Percentiles rank a stretch among this genome's conserved stretches.
These are phyloP conservation scores for Opisthocomus hoazin DNA, from an alignment of 2,113 vertebrate species.

Conservation along the genomic window DNA sequence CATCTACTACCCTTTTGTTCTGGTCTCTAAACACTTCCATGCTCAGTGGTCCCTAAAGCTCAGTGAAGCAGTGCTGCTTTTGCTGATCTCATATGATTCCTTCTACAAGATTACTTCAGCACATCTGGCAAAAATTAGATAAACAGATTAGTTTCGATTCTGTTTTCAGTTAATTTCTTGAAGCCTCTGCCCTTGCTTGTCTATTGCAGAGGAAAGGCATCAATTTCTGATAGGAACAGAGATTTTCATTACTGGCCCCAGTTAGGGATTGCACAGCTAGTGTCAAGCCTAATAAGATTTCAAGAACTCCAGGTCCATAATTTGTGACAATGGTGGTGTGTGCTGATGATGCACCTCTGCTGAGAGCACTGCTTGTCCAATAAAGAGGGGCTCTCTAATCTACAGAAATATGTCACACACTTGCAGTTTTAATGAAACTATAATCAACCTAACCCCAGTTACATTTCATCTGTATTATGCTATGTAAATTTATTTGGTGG, in stretches of 20 bases:
- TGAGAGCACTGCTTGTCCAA: neutral
- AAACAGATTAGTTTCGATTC: slow-evolving; percentile 50
- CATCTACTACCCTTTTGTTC: neutral
- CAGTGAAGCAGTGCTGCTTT: neutral
- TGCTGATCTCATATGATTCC: slow-evolving; percentile 37
- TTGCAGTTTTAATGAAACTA: neutral
- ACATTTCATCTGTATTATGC: neutral
- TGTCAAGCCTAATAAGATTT: slow-evolving; percentile 42
- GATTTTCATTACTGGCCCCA: neutral
- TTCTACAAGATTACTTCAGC: slow-evolving; percentile 54
- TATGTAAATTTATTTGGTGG: neutral
- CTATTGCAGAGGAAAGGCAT: slow-evolving; percentile 21
- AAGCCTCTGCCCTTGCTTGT: slow-evolving; percentile 19
- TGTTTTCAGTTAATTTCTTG: slow-evolving; percentile 53
- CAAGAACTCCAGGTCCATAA: neutral
- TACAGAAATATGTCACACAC: neutral
- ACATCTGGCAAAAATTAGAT: slow-evolving; percentile 60
- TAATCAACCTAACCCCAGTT: neutral
- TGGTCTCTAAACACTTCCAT: neutral
- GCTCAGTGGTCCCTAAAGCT: neutral
- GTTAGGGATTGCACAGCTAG: neutral
- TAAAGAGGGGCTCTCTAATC: neutral
- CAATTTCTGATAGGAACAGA: slow-evolving; percentile 13
- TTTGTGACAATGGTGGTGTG: neutral
- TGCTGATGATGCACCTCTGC: neutral